Conservation (phyloP, 2,797 vertebrate genomes). For the Leuciscus waleckii region DNA sequence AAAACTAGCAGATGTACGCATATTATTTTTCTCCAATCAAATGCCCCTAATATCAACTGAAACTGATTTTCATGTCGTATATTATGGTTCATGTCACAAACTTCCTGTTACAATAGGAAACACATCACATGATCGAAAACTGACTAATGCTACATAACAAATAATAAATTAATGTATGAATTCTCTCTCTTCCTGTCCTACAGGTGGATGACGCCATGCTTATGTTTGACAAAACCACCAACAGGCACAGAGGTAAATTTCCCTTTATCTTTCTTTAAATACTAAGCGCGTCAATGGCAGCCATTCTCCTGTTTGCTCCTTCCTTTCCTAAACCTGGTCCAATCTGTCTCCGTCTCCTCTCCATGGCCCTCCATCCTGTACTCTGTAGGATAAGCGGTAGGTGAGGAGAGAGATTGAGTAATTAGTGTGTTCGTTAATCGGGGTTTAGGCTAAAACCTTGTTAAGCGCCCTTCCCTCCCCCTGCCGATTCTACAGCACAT, state of each 20-base stretch:
- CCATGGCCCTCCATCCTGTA: slow-evolving; percentile 35
- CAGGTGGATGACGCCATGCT: slow-evolving; percentile 99
- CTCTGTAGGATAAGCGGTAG: slow-evolving; percentile 72
- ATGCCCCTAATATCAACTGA: background rate
- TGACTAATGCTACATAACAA: background rate
- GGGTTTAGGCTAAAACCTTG: slow-evolving; percentile 82
- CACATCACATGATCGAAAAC: background rate
- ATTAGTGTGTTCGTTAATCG: slow-evolving; percentile 84
- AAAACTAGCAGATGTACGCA: background rate
- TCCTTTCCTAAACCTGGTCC: slow-evolving; percentile 4
- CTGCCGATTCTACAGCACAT: slow-evolving; percentile 76
- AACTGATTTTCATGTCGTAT: background rate
- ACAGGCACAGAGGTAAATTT: slow-evolving; percentile 95
- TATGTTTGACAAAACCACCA: slow-evolving; percentile 99
- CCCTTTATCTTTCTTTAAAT: slow-evolving; percentile 7
- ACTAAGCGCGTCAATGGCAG: slow-evolving; percentile 28
- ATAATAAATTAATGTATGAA: background rate
- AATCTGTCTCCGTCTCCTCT: slow-evolving; percentile 39
- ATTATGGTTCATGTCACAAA: background rate
- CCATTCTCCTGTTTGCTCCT: background rate
- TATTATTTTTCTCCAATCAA: background rate
- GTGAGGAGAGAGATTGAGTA: slow-evolving; percentile 77
- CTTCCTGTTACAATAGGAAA: background rate
- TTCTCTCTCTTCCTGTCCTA: slow-evolving; percentile 59
- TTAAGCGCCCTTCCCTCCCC: slow-evolving; percentile 78